These are phyloP conservation scores for Halictus rubicundus DNA, from an alignment of 1,140 invertebrate species.

Conservation along the genomic window DNA sequence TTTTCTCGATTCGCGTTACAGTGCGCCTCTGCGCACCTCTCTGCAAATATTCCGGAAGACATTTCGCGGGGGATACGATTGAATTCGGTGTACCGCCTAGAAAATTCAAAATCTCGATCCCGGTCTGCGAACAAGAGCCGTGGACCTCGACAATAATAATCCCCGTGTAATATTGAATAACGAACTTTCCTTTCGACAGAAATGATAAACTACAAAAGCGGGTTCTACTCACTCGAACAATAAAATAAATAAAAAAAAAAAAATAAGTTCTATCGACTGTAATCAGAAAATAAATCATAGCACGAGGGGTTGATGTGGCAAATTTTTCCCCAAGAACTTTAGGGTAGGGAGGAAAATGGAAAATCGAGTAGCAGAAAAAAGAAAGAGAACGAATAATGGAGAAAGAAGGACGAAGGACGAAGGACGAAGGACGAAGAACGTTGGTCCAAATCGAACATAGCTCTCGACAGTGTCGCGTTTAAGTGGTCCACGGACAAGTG, in stretches of 20 bases:
- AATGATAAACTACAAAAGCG: too few relatives aligned
- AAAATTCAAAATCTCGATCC: not conserved
- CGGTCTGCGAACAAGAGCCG: too few relatives aligned
- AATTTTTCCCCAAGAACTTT: not conserved
- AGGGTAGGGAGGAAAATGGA: not conserved
- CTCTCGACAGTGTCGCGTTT: slow-evolving; percentile 44
- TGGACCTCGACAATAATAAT: not conserved
- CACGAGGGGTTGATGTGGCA: too few relatives aligned
- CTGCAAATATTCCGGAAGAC: slow-evolving; percentile 6
- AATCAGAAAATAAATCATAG: too few relatives aligned
- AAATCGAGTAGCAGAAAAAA: not conserved
- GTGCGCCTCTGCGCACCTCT: not conserved
- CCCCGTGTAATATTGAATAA: too few relatives aligned
- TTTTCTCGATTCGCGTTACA: slow-evolving; percentile 13
- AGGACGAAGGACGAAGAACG: not conserved
- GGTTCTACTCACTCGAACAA: too few relatives aligned
- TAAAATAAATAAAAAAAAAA: too few relatives aligned
- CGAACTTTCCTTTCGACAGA: too few relatives aligned
- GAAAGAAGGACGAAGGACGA: too few relatives aligned
- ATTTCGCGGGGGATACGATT: not conserved
- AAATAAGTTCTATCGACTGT: too few relatives aligned
- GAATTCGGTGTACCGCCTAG: not conserved
- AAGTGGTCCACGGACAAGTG: slow-evolving; percentile 44
- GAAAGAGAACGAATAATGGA: too few relatives aligned
- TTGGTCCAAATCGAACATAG: slow-evolving; percentile 10